Evolutionary conservation across 1,140 invertebrate species (phyloP), one percentile per base, ranked within the genome.

Genomic region (Drosophila kurseongensis): DNA sequence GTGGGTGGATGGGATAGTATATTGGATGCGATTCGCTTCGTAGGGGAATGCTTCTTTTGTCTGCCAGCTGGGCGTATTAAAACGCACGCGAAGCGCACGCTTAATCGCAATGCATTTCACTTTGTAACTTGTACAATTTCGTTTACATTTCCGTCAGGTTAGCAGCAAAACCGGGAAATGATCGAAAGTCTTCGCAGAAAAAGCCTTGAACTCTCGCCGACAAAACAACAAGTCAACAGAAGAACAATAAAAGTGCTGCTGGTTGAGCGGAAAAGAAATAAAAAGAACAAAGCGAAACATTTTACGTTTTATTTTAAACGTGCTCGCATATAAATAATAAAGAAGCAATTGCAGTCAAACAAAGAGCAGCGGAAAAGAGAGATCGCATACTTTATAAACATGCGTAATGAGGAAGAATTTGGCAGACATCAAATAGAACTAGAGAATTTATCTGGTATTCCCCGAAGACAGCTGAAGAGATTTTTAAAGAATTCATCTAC

Each of bases 181-280:
- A 73, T 83, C 67, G 71, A 69, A 73, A 73, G 80, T 82, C 69
- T 82, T 63, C 55, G 57, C 69, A 67, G 58, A 44, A 79, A 81
- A 79, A 74, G 72, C 84, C 83, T 86, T 86, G 79, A 88, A 89
- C 84, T 79, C 80, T 77, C 40, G 66, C 29, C 45, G 51, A 69
- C 65, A 44, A 75, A 50, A 55, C 41, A 52, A 35, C 27, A 27
- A 57, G 59, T 38, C 51, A 65, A 63, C 32, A 61, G 52, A 60
- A 66, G 68, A 71, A 71, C 68, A 72, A 72, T 72, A 72, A 72
- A 72, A 71, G 45, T 66, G 60, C 55, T 47, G 56, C 44, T 62
- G 36, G 63, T 50, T 67, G 48, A 35, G 50, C 58, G 59, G 61
- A 60, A 61, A 67, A 47, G n/a, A 52, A 40, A 52, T 38, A 50